phyloP scores from a whole-genome alignment of 1,140 invertebrate genomes.

The Colletes gigas region DNA sequence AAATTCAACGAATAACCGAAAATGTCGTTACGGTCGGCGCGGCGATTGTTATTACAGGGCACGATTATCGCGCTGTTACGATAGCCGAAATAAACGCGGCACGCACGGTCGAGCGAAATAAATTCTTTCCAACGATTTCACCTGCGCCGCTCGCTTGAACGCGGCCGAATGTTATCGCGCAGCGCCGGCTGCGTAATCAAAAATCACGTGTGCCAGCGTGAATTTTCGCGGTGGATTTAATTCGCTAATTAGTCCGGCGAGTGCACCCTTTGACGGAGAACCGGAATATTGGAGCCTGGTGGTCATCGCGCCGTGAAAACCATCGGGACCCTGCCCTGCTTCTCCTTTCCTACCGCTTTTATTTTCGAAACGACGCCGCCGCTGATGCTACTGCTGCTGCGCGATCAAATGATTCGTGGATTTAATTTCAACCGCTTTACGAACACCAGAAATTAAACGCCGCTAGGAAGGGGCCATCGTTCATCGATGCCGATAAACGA shows the following conservation, averaged over 20 bases:
- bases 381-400: not conserved
- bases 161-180: constrained; percentile 52
- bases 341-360: not conserved
- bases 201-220: constrained; percentile 52
- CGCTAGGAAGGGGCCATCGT: not conserved
- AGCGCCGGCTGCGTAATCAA: constrained; percentile 54
- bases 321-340: not conserved
- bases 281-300: constrained; percentile 42
- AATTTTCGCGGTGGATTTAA: constrained; percentile 59
- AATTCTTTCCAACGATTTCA: constrained; percentile 67
- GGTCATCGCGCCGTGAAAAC: constrained; percentile 22
- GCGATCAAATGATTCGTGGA: constrained; percentile 17
- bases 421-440: constrained; percentile 16
- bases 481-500: constrained; percentile 1
- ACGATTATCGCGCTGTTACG: constrained; percentile 55
- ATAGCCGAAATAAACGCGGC: constrained; percentile 52
- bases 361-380: not conserved
- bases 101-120: constrained; percentile 53
- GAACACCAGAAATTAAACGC: constrained; percentile 19
- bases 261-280: constrained; percentile 50
- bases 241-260: constrained; percentile 60
- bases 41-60: constrained; percentile 62
- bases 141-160: constrained; percentile 24
- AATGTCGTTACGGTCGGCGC: constrained; percentile 41
- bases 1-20: constrained; percentile 59